phyloP scores from a whole-genome alignment of 2,888 invertebrate genomes.

The Panzeria rudis region DNA sequence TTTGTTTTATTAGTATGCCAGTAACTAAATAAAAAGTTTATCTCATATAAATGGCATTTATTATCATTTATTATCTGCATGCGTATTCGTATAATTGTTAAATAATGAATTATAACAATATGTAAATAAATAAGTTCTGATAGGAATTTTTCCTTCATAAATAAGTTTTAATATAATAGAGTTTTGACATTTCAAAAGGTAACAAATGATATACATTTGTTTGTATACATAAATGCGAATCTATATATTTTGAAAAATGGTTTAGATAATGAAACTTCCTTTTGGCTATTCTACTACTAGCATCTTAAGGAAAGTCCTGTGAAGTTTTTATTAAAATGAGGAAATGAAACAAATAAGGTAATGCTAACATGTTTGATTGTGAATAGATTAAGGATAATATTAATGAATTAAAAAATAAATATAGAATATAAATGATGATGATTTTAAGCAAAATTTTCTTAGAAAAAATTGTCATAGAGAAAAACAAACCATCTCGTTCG shows the following conservation, averaged over 20 bases:
- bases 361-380: neutral
- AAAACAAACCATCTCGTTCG: no score
- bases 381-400: neutral
- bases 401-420: neutral
- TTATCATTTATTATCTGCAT: constrained; percentile 34
- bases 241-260: constrained; percentile 1
- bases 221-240: neutral
- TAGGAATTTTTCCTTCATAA: constrained; percentile 42
- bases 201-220: constrained; percentile 22
- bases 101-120: constrained; percentile 13
- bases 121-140: neutral
- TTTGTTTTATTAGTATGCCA: constrained; percentile 24
- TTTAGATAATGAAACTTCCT: constrained; percentile 5
- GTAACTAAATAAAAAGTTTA: constrained; percentile 32
- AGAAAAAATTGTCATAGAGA: neutral
- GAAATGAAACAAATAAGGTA: constrained; percentile 2
- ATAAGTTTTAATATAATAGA: constrained; percentile 28
- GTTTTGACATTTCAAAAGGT: constrained; percentile 14
- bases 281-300: neutral
- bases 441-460: neutral
- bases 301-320: neutral
- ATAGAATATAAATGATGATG: neutral
- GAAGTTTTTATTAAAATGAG: constrained; percentile 19
- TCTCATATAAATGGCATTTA: constrained; percentile 39
- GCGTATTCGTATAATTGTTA: constrained; percentile 12